Conservation (phyloP, 2,888 invertebrate genomes). For the Diarsia dahlii region DNA sequence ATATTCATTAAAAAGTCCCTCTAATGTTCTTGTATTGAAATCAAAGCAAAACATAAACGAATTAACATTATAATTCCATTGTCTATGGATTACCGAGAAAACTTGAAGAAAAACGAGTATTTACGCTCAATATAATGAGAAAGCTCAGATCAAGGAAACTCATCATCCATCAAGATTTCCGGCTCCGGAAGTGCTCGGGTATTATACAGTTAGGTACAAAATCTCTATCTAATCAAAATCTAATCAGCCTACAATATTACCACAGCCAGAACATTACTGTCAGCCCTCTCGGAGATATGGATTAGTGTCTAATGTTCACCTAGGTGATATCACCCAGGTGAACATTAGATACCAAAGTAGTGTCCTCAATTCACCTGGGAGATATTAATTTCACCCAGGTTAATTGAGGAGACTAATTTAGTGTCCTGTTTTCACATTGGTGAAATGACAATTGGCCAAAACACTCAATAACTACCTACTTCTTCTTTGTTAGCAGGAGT, state of each 20-base stretch:
- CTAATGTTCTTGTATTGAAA: background rate
- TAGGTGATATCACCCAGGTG: no score
- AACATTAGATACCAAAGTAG: no score
- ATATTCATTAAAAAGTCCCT: background rate
- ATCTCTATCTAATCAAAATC: background rate
- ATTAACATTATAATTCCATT: conserved; percentile 4
- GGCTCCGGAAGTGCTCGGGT: conserved; percentile 42
- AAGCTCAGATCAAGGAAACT: conserved; percentile 24
- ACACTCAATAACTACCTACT: background rate
- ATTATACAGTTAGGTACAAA: background rate
- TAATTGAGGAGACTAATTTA: no score
- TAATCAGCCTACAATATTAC: background rate
- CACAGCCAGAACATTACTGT: background rate
- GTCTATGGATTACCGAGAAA: conserved; percentile 12
- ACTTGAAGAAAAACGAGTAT: conserved; percentile 30
- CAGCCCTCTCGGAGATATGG: background rate
- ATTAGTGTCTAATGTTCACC: no score
- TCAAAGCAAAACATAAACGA: background rate
- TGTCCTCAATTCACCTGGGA: no score
- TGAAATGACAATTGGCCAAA: no score
- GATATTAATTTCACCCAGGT: no score
- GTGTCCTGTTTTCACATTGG: no score
- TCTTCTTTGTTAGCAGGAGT: background rate
- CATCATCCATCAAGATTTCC: conserved; percentile 49
- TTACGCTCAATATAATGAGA: conserved; percentile 34